A percentile compares a stretch with the other conserved stretches of the same genome.
Evolutionary conservation across 2,797 vertebrate genomes (phyloP).

Genomic region (Melanotaenia maccullochi): DNA sequence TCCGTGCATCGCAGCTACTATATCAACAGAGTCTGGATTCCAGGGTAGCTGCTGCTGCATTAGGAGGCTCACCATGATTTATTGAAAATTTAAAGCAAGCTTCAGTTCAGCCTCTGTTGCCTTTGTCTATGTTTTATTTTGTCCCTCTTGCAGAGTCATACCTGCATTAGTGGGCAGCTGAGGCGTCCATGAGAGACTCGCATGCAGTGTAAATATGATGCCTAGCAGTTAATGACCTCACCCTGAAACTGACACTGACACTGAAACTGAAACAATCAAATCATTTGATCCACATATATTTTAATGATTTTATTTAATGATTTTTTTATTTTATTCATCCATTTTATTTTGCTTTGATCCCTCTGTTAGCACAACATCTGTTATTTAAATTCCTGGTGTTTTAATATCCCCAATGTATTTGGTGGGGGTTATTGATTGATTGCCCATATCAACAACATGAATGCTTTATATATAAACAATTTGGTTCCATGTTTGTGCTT

Average conservation of each 20-base stretch:
- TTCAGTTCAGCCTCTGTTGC: not conserved
- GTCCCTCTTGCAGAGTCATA: not conserved
- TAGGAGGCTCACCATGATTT: too few species aligned
- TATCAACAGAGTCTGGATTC: too few species aligned
- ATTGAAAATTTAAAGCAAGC: not conserved
- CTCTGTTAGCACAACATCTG: too few species aligned
- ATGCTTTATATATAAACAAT: not conserved
- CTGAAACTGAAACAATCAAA: conserved; percentile 10
- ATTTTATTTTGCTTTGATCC: too few species aligned
- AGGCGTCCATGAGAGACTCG: not conserved
- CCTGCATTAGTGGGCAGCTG: not conserved
- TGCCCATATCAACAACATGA: not conserved
- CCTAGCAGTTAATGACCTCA: conserved; percentile 13
- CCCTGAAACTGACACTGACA: not conserved
- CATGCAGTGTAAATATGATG: not conserved
- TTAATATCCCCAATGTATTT: too few species aligned
- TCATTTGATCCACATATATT: not conserved
- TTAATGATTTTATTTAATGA: too few species aligned
- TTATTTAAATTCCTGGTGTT: too few species aligned
- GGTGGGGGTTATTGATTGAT: too few species aligned
- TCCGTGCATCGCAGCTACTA: too few species aligned
- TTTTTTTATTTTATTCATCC: too few species aligned
- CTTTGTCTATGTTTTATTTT: not conserved
- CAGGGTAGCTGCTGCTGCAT: too few species aligned
- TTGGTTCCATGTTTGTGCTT: not conserved